Base-by-base conservation (phyloP, 2,888 invertebrate species). In the Fabriciana adippe region DNA sequence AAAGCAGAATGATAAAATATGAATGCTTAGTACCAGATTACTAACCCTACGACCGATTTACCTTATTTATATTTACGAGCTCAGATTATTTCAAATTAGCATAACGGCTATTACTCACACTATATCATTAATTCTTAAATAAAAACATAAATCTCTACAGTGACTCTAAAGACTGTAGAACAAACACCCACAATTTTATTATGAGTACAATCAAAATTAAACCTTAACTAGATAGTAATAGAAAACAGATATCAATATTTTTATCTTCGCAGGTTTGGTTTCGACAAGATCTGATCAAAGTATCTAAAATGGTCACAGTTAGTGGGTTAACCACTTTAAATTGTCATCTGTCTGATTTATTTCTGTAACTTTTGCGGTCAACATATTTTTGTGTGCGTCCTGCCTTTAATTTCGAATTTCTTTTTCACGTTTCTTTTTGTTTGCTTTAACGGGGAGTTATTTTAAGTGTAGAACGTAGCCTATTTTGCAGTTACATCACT, bases 281-380 rank as follows among this genome's bases (percentile, higher is more conserved):
- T 89, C 90, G 86, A 89, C 88, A 88, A 92, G 89, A 92, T 92
- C 84, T 88, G 90, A 92, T 92, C 92, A 90, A 89, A 89, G 89
- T 87, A 91, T 92, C 92, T 93, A 93, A 93, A 93, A 93, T 93
- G 93, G 93, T 92, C 91, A 92, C 93, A 92, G 92, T 89, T 92
- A 92, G 90, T 93, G 91, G 93, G 93, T 92, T 92, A 91, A 91
- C 93, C 93, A 93, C 92, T 93, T 93, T 90, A 93, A 93, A 93
- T 93, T 93, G 93, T 93, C 93, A 93, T 93, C 92, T 87, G 86
- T 83, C 88, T 93, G 93, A 93, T 93, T 93, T 93, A 93, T 93
- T 92, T 92, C 87, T 86, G 88, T 90, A 83, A 89, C 89, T 88
- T 88, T 89, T 88, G 90, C 87, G 87, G 86, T 84, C 84, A 89